Evolutionary conservation across 1,140 invertebrate genomes (phyloP).

Genomic region (Ceratina calcarata): DNA sequence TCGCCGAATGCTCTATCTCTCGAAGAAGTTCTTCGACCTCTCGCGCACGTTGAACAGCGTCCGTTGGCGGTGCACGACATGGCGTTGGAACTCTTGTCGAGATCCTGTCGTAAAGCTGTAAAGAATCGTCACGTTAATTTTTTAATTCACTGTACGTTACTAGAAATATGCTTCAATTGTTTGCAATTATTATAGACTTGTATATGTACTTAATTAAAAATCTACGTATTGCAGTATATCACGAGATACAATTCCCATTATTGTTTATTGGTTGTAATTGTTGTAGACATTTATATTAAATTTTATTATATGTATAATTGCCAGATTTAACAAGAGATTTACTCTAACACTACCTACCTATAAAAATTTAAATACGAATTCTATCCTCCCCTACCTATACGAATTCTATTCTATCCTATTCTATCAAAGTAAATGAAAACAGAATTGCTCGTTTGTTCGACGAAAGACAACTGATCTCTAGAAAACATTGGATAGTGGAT

Average conservation of each 20-base stretch:
- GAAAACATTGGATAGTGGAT: no score
- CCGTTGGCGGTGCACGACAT: conserved; percentile 87
- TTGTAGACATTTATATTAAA: no score
- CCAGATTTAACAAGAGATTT: no score
- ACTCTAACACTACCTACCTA: no score
- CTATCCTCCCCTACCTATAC: no score
- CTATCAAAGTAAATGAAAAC: no score
- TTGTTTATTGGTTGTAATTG: no score
- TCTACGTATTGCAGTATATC: background rate
- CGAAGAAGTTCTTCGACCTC: conserved; percentile 87
- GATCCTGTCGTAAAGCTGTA: conserved; percentile 92
- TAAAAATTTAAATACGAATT: no score
- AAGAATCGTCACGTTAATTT: conserved; percentile 55
- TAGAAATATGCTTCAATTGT: background rate
- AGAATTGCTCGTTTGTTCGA: no score
- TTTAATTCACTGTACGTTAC: background rate
- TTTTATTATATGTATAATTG: no score
- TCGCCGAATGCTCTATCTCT: conserved; percentile 81
- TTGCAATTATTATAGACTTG: background rate
- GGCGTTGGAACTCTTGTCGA: conserved; percentile 88
- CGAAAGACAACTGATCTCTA: no score
- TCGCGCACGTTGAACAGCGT: conserved; percentile 88
- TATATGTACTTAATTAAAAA: background rate
- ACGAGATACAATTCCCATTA: background rate
- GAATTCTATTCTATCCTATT: no score